These are phyloP conservation scores for Drosophila histrio DNA, from an alignment of 2,888 invertebrate genomes.

Conservation along the genomic window DNA sequence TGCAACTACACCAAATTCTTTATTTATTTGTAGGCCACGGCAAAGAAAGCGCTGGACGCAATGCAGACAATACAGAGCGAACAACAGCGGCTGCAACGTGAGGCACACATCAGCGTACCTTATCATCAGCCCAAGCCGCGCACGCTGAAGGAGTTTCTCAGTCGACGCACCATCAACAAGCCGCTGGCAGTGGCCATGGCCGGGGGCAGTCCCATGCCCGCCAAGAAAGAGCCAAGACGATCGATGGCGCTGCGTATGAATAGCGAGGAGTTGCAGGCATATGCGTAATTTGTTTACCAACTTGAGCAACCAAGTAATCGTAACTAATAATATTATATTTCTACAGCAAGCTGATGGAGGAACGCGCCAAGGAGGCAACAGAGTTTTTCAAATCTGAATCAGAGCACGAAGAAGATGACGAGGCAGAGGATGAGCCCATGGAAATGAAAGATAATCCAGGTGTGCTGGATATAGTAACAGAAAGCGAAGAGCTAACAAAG, in stretches of 20 bases:
- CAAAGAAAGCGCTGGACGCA: slow-evolving; percentile 88
- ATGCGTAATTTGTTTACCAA: slow-evolving; percentile 86
- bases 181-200: slow-evolving; percentile 55
- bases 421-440: slow-evolving; percentile 17
- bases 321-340: background rate
- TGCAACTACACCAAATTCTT: no score
- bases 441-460: slow-evolving; percentile 37
- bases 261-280: slow-evolving; percentile 87
- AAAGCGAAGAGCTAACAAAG: background rate
- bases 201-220: slow-evolving; percentile 57
- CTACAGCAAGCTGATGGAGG: slow-evolving; percentile 87
- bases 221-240: slow-evolving; percentile 56
- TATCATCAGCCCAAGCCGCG: slow-evolving; percentile 94
- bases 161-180: slow-evolving; percentile 76
- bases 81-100: slow-evolving; percentile 91
- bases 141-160: slow-evolving; percentile 91
- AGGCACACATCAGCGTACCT: slow-evolving; percentile 90
- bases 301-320: slow-evolving; percentile 32
- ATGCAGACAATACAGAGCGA: slow-evolving; percentile 92
- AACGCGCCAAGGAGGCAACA: slow-evolving; percentile 90
- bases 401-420: slow-evolving; percentile 65
- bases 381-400: slow-evolving; percentile 90
- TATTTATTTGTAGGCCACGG: slow-evolving; percentile 86
- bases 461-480: background rate
- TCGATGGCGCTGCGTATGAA: slow-evolving; percentile 87